Conservation (phyloP, 2,797 vertebrate species). For the Coranthus polyacanthus region DNA sequence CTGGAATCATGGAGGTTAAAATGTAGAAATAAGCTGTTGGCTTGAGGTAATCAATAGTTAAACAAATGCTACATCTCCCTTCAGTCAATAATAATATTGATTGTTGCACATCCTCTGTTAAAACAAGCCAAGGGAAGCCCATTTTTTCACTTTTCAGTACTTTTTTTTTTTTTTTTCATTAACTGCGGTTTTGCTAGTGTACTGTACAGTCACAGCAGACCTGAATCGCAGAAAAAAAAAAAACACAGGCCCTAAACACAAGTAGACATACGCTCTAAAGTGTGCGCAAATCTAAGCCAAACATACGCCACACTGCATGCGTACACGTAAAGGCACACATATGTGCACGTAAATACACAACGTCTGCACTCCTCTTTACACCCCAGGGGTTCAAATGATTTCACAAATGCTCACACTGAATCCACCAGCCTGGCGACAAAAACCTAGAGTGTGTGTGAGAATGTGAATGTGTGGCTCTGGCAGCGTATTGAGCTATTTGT, state of each 20-base stretch:
- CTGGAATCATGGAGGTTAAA: conserved; percentile 37
- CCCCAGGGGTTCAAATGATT: conserved; percentile 58
- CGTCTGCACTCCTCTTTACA: conserved; percentile 23
- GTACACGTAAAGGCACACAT: conserved; percentile 9
- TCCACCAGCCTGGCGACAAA: conserved; percentile 59
- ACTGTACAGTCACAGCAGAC: too few species aligned
- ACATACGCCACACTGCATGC: conserved; percentile 10
- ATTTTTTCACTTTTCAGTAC: conserved; percentile 39
- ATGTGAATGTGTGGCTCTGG: conserved; percentile 20
- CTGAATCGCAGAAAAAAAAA: too few species aligned
- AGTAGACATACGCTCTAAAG: conserved; percentile 23
- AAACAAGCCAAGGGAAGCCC: conserved; percentile 43
- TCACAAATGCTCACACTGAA: conserved; percentile 65
- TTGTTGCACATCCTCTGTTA: conserved; percentile 44
- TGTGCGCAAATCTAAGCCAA: conserved; percentile 23
- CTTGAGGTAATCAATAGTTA: conserved; percentile 61
- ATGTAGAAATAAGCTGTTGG: conserved; percentile 57
- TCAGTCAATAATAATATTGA: conserved; percentile 69
- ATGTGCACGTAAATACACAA: conserved; percentile 10
- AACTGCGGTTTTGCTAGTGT: conserved; percentile 2
- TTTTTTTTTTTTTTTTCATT: conserved; percentile 6
- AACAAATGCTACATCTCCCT: conserved; percentile 61
- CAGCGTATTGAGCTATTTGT: not conserved
- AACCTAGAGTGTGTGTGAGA: conserved; percentile 35
- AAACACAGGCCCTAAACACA: conserved; percentile 12